phyloP scores from a whole-genome alignment of 2,888 invertebrate genomes.

The Mallateleia sp. region DNA sequence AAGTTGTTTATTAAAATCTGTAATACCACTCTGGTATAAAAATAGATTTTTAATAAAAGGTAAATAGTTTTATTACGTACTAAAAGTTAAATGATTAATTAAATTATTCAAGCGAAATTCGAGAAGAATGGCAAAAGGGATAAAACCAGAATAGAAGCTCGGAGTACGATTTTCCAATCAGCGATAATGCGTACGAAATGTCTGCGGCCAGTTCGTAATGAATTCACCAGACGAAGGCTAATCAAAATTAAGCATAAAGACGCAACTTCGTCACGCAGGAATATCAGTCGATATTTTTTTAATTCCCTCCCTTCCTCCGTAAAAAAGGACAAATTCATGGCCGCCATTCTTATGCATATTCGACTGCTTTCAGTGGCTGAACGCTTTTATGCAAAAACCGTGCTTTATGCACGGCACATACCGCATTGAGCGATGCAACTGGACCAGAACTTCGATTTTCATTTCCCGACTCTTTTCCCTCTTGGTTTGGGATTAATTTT shows the following conservation, averaged over 20 bases:
- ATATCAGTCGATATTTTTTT: too few relatives aligned
- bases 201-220: constrained; percentile 29
- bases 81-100: too few relatives aligned
- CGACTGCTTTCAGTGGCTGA: constrained; percentile 54
- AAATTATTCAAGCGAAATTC: constrained; percentile 54
- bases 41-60: too few relatives aligned
- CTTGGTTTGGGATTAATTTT: constrained; percentile 73
- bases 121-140: not conserved
- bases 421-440: constrained; percentile 73
- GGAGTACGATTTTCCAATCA: constrained; percentile 25
- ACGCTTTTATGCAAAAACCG: constrained; percentile 71
- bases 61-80: too few relatives aligned
- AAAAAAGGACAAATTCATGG: constrained; percentile 31
- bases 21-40: too few relatives aligned
- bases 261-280: constrained; percentile 27
- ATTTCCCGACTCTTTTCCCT: constrained; percentile 72
- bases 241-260: constrained; percentile 57
- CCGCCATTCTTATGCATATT: constrained; percentile 73
- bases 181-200: constrained; percentile 29
- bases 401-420: constrained; percentile 78
- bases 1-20: too few relatives aligned
- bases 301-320: too few relatives aligned
- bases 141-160: not conserved
- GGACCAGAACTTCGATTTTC: constrained; percentile 80
- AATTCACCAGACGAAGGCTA: constrained; percentile 42